Conservation (phyloP, 2,113 vertebrate species). For the Leuciscus idus region DNA sequence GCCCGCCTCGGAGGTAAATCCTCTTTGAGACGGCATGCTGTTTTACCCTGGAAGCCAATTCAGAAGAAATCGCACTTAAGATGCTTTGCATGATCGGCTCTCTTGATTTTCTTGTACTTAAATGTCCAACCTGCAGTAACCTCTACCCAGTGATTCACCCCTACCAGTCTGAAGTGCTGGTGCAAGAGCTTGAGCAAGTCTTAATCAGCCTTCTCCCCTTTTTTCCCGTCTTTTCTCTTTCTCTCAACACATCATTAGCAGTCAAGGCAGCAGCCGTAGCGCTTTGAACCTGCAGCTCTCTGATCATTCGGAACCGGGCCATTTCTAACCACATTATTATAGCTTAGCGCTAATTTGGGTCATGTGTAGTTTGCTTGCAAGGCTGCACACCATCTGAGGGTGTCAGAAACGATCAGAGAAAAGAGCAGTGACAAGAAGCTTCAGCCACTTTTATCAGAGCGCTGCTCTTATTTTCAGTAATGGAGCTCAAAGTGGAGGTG, state of each 20-base stretch:
- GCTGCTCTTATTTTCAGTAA: slow-evolving; percentile 37
- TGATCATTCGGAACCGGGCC: slow-evolving; percentile 74
- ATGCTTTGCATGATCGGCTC: slow-evolving; percentile 62
- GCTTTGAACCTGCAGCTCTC: slow-evolving; percentile 76
- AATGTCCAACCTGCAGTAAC: slow-evolving; percentile 68
- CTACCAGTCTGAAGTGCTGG: slow-evolving; percentile 61
- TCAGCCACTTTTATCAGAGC: slow-evolving; percentile 53
- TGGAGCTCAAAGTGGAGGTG: slow-evolving; percentile 50
- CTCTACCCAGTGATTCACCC: slow-evolving; percentile 75
- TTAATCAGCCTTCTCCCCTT: slow-evolving; percentile 33
- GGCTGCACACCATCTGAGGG: slow-evolving; percentile 47
- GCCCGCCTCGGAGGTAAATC: slow-evolving; percentile 50
- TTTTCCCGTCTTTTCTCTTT: slow-evolving; percentile 3
- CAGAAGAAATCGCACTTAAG: slow-evolving; percentile 57
- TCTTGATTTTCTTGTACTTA: slow-evolving; percentile 50
- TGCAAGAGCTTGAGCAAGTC: slow-evolving; percentile 20
- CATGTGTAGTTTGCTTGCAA: slow-evolving; percentile 62
- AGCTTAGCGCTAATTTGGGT: slow-evolving; percentile 70
- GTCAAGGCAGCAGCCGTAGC: slow-evolving; percentile 56
- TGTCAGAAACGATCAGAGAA: slow-evolving; percentile 47
- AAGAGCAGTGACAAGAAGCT: slow-evolving; percentile 16
- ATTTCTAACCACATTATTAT: slow-evolving; percentile 78
- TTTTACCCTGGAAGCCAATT: slow-evolving; percentile 54
- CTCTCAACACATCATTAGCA: slow-evolving; percentile 71
- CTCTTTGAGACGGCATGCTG: slow-evolving; percentile 48